Evolutionary conservation across 1,140 invertebrate genomes (phyloP).

Genomic region (Drosophila orena): DNA sequence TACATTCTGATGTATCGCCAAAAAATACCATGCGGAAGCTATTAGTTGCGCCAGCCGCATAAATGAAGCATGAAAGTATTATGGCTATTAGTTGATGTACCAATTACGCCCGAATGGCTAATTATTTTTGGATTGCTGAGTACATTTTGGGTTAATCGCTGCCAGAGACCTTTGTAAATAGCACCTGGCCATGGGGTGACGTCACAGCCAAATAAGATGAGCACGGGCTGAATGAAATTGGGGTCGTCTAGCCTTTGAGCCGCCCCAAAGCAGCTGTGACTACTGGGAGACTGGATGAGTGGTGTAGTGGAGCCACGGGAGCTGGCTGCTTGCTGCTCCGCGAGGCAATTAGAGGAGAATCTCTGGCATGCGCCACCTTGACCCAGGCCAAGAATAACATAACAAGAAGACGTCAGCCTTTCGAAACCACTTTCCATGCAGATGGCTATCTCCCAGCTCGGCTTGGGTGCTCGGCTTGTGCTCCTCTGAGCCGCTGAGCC

Average conservation of each 20-base stretch:
- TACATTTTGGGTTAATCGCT: slow-evolving; percentile 48
- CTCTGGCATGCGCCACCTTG: slow-evolving; percentile 40
- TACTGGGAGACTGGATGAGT: not conserved
- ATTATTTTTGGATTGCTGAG: slow-evolving; percentile 57
- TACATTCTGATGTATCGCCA: slow-evolving; percentile 4
- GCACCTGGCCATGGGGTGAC: slow-evolving; percentile 19
- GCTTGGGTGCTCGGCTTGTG: not conserved
- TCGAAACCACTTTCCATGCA: slow-evolving; percentile 29
- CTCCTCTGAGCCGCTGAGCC: not conserved
- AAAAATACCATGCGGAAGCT: slow-evolving; percentile 27
- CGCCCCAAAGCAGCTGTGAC: not conserved
- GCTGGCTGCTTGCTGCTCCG: too few relatives aligned
- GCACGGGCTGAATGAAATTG: slow-evolving; percentile 24
- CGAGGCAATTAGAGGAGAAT: slow-evolving; percentile 10
- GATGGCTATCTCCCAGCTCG: slow-evolving; percentile 17
- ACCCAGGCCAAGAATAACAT: slow-evolving; percentile 40
- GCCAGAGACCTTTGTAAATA: slow-evolving; percentile 18
- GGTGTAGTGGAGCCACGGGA: not conserved
- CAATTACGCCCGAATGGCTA: slow-evolving; percentile 29
- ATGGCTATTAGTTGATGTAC: slow-evolving; percentile 16
- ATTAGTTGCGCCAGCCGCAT: slow-evolving; percentile 62
- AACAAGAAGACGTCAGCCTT: slow-evolving; percentile 16
- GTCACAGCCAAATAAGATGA: slow-evolving; percentile 22
- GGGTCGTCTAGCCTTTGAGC: slow-evolving; percentile 15
- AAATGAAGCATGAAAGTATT: slow-evolving; percentile 77